Base-by-base conservation (phyloP, 2,113 vertebrate genomes). In the Pogona vitticeps region DNA sequence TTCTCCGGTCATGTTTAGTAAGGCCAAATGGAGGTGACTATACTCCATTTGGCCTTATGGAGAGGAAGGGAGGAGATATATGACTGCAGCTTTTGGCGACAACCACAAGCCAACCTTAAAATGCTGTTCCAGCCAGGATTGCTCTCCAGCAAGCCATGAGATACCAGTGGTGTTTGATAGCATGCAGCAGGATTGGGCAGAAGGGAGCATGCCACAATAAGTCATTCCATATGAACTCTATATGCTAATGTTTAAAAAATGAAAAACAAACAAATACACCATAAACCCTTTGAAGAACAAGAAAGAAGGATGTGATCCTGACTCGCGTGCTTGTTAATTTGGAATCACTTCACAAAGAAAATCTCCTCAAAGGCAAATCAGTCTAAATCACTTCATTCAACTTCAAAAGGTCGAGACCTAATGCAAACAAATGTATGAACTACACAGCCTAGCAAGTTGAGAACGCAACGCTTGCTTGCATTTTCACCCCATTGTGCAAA, bases 361-460 rank as follows among this genome's bases (percentile, higher is more conserved):
- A 85, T 92, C 88, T 93, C 88, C 89, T 90, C 84, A 84, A 75
- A 82, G 1, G 79, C 90, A 91, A 75, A 94, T 91, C 59, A 90
- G 40, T 70, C 80, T 93, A 91, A 91, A 93, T 91, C 87, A 86
- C 0, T 9, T 76, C 80, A 87, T 86, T 81, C 59, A 83, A 93
- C 89, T 90, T 92, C 92, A 94, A 92, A 94, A 94, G 63, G 65
- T 36, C 58, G 61, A 70, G 10, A 18, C 42, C 70, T 84, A 90
- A 94, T 85, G 89, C 86, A 92, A 90, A 95, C 91, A 93, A 88
- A 90, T 86, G 87, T 88, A 71, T 71, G 94, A 88, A 94, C 86
- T 91, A 91, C 31, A 93, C 91, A 94, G 92, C 85, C 88, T 78
- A 76, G 75, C 91, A 88, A 94, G 77, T 88, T 91, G 89, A 89